These are phyloP conservation scores for Caenorhabditis tropicalis DNA, from an alignment of 1,140 invertebrate genomes.

Conservation along the genomic window DNA sequence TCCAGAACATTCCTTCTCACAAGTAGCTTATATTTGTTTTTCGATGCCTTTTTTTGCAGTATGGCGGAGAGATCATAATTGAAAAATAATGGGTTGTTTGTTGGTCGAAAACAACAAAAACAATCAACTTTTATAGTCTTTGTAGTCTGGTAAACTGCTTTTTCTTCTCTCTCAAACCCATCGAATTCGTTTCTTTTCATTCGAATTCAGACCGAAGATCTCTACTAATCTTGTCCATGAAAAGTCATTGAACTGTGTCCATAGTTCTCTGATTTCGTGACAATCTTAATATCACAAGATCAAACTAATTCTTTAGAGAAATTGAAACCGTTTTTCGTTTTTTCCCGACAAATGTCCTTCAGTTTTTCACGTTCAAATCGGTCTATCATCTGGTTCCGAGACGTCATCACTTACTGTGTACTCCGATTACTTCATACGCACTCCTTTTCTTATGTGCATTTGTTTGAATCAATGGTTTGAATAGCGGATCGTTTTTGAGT, in stretches of 20 bases:
- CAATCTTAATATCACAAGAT: background rate
- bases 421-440: constrained; percentile 11
- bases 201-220: background rate
- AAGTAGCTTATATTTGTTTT: background rate
- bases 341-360: background rate
- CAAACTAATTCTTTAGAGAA: background rate
- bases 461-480: constrained; percentile 6
- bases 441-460: constrained; percentile 11
- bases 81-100: background rate
- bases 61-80: background rate
- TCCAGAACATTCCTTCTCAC: background rate
- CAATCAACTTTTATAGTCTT: too few species aligned
- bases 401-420: constrained; percentile 9
- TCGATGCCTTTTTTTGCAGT: background rate
- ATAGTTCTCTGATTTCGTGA: background rate
- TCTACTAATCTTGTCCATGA: background rate
- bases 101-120: background rate
- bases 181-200: too few species aligned
- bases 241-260: background rate
- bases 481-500: background rate
- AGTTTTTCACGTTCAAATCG: background rate
- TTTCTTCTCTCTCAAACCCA: background rate
- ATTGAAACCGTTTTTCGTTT: background rate
- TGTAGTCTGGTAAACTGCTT: background rate
- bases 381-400: background rate